Base-by-base conservation (phyloP, 2,888 invertebrate species). In the Holacanthella duospinosa region DNA sequence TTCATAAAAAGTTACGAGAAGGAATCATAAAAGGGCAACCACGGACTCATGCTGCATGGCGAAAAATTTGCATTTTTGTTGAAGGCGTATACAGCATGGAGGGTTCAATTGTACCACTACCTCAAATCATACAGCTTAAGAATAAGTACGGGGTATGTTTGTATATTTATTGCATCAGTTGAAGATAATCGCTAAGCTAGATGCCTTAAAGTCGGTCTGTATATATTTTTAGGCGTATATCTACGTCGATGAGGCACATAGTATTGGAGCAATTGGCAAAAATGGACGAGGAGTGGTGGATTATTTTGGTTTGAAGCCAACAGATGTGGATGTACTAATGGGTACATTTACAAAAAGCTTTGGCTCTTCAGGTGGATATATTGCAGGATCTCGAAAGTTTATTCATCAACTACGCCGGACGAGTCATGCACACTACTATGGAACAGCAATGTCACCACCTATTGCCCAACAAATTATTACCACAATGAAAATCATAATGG, bases 71-170 rank as follows among this genome's bases (percentile, higher is more conserved):
- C 66, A 88, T 96, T 62, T 84, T 96, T 61, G 93, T 95, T 19
- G 97, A 99, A 78, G 97, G 97, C 61, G 87, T 96, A 69, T 96
- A 93, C 80, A 93, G 93, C 77, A 99, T 99, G 97, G 97, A 99
- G 79, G 99, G 99, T 0, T 92, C 95, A 0, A 85, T 99, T 66
- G 90, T 88, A 57, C 86, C 88, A 73, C 83, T 99, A 74, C 89
- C 89, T 0, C 89, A 89, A 75, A 82, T 99, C 61, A 82, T 97
- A 71, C 86, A 84, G 27, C 80, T 99, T 59, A 97, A 97, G 80
- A 88, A 88, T 77, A 93, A 89, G 76, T 95, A 96, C 79, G 90
- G 93, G 77, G 81, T 79, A 26, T 43, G 25, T 1, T 36, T 6
- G 9, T 12, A 36, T 16, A 12, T 6, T 12, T 12, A 12, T 53